Evolutionary conservation across 2,888 invertebrate genomes (phyloP).

Genomic region (Chirona hameri): DNA sequence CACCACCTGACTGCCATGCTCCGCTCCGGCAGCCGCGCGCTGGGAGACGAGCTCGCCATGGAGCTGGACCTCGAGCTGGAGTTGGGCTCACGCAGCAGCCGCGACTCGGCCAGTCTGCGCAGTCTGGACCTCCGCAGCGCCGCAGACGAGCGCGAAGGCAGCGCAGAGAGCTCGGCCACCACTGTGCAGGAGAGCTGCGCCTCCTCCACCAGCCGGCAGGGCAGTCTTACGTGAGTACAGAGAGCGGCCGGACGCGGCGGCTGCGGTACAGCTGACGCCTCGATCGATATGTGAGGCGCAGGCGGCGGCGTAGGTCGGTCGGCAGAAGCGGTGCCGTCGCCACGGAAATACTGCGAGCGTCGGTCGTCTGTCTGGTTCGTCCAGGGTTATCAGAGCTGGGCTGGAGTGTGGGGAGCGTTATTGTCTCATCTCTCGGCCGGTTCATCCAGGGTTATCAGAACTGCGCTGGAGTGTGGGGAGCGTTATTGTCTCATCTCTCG

Average conservation of each 20-base stretch:
- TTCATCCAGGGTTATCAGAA: no score
- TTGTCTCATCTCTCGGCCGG: no score
- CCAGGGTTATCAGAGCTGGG: no score
- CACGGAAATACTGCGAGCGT: no score
- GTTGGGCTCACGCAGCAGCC: neutral
- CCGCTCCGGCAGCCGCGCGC: neutral
- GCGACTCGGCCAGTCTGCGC: slow-evolving; percentile 13
- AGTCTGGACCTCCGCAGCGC: neutral
- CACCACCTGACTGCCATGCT: slow-evolving; percentile 5
- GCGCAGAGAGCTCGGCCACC: slow-evolving; percentile 1
- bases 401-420: no score
- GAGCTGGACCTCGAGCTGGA: slow-evolving; percentile 24
- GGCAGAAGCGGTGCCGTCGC: no score
- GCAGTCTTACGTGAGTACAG: slow-evolving; percentile 4
- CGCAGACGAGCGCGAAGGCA: neutral
- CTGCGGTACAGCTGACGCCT: neutral
- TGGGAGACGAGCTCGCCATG: slow-evolving; percentile 8
- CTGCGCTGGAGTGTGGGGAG: no score
- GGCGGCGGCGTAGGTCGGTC: no score
- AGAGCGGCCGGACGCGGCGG: neutral
- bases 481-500: no score
- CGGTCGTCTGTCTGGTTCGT: no score
- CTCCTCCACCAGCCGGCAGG: slow-evolving; percentile 1
- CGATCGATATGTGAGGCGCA: neutral
- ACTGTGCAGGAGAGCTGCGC: neutral